phyloP scores from a whole-genome alignment of 2,797 vertebrate species.

The Helicolenus hilgendorfi region DNA sequence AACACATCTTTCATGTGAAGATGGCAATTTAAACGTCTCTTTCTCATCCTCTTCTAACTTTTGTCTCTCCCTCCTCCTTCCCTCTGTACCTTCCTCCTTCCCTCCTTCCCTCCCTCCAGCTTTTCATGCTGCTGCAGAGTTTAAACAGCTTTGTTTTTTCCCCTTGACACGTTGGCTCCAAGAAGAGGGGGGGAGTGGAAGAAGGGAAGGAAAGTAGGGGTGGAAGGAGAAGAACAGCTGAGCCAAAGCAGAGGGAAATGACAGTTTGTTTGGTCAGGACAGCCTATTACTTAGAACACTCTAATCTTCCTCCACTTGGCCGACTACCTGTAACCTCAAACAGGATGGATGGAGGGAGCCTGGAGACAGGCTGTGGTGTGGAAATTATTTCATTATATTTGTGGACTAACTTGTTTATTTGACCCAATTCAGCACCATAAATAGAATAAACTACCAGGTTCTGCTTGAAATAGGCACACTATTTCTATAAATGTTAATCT shows the following conservation, averaged over 20 bases:
- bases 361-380: constrained; percentile 69
- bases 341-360: constrained; percentile 31
- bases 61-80: background rate
- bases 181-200: constrained; percentile 53
- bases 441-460: constrained; percentile 69
- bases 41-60: background rate
- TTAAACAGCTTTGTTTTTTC: constrained; percentile 72
- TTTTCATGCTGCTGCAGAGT: constrained; percentile 31
- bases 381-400: constrained; percentile 63
- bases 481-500: constrained; percentile 47
- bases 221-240: constrained; percentile 53
- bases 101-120: background rate
- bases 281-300: constrained; percentile 65
- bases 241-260: constrained; percentile 70
- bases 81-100: background rate
- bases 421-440: constrained; percentile 55
- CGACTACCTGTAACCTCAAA: constrained; percentile 72
- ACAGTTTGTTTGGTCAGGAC: constrained; percentile 76
- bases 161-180: constrained; percentile 78
- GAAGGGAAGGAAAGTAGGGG: constrained; percentile 42
- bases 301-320: constrained; percentile 79
- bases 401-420: constrained; percentile 67
- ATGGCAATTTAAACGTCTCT: background rate
- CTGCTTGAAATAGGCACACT: constrained; percentile 49
- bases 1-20: background rate